These are phyloP conservation scores for Siderastrea radians DNA, from an alignment of 92 coral and sea anemone species.

Conservation along the genomic window DNA sequence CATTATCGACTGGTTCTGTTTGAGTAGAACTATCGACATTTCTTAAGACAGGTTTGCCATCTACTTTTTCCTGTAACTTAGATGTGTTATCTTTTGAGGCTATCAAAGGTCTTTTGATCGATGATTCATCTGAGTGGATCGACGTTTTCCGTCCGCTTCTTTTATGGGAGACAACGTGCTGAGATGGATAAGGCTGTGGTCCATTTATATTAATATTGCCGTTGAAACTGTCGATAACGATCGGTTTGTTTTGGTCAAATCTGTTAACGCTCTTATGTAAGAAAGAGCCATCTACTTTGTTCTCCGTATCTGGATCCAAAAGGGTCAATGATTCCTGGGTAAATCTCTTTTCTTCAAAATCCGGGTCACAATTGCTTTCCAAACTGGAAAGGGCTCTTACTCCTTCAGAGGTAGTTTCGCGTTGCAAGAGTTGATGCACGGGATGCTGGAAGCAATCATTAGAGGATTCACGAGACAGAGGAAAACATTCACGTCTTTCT, in stretches of 20 bases:
- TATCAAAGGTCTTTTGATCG: background rate
- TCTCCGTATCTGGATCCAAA: background rate
- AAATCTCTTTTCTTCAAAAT: background rate
- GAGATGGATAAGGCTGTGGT: background rate
- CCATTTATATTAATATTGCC: background rate
- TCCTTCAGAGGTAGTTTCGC: background rate
- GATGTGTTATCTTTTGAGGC: background rate
- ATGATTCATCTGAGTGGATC: background rate
- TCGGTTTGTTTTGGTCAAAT: background rate
- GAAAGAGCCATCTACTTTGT: background rate
- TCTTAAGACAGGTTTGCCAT: background rate
- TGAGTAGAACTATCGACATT: background rate
- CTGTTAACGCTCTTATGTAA: background rate
- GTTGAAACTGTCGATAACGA: background rate
- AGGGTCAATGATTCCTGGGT: background rate
- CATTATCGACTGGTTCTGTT: background rate
- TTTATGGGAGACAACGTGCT: background rate
- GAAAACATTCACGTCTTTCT: background rate
- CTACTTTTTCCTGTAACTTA: background rate
- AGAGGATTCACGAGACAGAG: background rate
- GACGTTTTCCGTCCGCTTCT: background rate
- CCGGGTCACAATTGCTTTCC: background rate
- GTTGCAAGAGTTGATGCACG: background rate
- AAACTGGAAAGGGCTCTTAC: background rate
- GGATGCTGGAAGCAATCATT: background rate